Conservation (phyloP, 2,888 invertebrate species). For the Seira musarum region DNA sequence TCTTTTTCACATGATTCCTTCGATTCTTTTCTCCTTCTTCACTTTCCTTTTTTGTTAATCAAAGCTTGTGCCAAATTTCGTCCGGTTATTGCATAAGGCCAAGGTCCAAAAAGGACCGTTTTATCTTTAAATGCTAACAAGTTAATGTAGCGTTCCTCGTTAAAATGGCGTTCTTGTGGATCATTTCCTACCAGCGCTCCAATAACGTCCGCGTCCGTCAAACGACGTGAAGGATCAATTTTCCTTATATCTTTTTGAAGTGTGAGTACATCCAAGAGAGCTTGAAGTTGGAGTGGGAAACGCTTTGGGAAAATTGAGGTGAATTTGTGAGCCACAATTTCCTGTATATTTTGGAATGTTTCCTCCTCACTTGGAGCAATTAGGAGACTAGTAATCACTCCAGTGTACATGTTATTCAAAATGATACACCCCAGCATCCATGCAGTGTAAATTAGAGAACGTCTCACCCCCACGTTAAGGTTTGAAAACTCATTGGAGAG, state of each 20-base stretch:
- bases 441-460: background rate
- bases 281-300: conserved; percentile 13
- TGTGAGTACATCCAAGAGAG: conserved; percentile 19
- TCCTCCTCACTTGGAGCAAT: conserved; percentile 15
- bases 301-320: conserved; percentile 13
- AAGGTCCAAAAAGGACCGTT: conserved; percentile 2
- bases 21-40: too few relatives aligned
- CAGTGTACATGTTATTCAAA: conserved; percentile 18
- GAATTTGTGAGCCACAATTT: background rate
- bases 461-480: background rate
- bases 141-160: conserved; percentile 1
- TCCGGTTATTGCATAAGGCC: conserved; percentile 16
- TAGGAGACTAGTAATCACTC: conserved; percentile 18
- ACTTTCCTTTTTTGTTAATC: background rate
- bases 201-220: conserved; percentile 1
- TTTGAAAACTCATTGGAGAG: background rate
- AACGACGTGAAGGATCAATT: too few relatives aligned
- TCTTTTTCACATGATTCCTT: too few relatives aligned
- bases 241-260: too few relatives aligned
- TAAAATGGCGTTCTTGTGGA: conserved; percentile 1
- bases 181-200: background rate
- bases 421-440: background rate
- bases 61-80: conserved; percentile 8
- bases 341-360: background rate
- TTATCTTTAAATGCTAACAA: conserved; percentile 2